Conservation (phyloP, 1,140 invertebrate genomes). For the Temnothorax curvispinosus region DNA sequence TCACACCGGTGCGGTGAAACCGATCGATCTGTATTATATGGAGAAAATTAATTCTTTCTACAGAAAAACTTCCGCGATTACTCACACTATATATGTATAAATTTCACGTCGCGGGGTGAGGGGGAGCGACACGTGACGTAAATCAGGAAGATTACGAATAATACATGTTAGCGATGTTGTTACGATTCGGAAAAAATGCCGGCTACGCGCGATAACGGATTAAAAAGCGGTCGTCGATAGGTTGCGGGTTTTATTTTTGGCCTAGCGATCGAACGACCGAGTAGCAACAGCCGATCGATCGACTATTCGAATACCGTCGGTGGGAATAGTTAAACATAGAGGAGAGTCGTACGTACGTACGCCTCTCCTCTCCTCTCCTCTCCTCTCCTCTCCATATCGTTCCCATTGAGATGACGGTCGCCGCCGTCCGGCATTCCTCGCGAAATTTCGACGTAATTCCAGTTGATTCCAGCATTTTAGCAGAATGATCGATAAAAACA, state of each 20-base stretch:
- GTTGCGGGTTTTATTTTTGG: constrained; percentile 71
- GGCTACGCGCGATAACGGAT: constrained; percentile 37
- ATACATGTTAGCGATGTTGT: neutral
- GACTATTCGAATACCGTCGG: constrained; percentile 39
- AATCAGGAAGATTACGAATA: neutral
- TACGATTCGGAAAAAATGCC: neutral
- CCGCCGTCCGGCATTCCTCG: neutral
- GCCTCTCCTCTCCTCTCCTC: neutral
- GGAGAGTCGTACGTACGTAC: neutral
- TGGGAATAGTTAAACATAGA: constrained; percentile 17
- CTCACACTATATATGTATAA: neutral
- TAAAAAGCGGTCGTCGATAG: constrained; percentile 59
- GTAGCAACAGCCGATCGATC: constrained; percentile 70
- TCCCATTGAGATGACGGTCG: neutral
- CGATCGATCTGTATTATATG: neutral
- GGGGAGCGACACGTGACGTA: neutral
- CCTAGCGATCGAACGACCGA: constrained; percentile 62
- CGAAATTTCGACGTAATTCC: constrained; percentile 36
- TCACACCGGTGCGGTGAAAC: neutral
- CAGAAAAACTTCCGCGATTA: neutral
- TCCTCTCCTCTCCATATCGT: neutral
- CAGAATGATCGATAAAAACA: neutral
- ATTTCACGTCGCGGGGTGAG: neutral
- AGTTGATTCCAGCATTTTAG: neutral
- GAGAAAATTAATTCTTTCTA: neutral